These are phyloP conservation scores for Salpingus planirostris DNA, from an alignment of 2,888 invertebrate species.

Conservation along the genomic window DNA sequence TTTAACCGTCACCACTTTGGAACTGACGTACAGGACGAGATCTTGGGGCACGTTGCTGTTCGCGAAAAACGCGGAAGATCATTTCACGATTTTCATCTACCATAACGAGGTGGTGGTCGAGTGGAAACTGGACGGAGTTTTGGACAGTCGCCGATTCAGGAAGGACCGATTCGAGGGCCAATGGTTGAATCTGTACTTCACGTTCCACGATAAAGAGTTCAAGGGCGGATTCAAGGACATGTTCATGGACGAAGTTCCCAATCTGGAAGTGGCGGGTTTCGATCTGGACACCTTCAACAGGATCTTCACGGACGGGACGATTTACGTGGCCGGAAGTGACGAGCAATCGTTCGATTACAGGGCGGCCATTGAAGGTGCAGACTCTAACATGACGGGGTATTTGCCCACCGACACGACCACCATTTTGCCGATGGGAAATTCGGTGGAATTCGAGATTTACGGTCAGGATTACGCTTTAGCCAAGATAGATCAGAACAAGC, in stretches of 20 bases:
- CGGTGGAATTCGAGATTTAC: constrained; percentile 29
- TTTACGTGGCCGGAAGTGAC: constrained; percentile 46
- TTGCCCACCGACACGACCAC: constrained; percentile 31
- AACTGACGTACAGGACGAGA: constrained; percentile 56
- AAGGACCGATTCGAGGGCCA: constrained; percentile 54
- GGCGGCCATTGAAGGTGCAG: constrained; percentile 29
- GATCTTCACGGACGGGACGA: constrained; percentile 44
- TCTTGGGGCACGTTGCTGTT: constrained; percentile 72
- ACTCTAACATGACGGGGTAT: constrained; percentile 31
- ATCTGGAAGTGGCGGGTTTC: constrained; percentile 42
- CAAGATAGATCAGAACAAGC: constrained; percentile 33
- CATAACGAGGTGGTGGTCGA: constrained; percentile 60
- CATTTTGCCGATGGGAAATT: constrained; percentile 33
- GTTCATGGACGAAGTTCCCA: constrained; percentile 45
- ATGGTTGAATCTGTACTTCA: constrained; percentile 56
- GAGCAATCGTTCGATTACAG: constrained; percentile 34
- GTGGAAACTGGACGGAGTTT: constrained; percentile 50
- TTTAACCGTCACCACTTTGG: constrained; percentile 38
- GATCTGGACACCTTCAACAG: constrained; percentile 46
- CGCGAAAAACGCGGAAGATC: constrained; percentile 47
- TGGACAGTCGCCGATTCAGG: constrained; percentile 46
- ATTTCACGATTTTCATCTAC: constrained; percentile 63
- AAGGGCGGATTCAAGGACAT: constrained; percentile 45
- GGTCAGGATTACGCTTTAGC: constrained; percentile 28
- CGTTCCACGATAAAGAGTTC: constrained; percentile 40